Evolutionary conservation across 2,888 invertebrate genomes (phyloP).

Genomic region (Masnerella sp.): DNA sequence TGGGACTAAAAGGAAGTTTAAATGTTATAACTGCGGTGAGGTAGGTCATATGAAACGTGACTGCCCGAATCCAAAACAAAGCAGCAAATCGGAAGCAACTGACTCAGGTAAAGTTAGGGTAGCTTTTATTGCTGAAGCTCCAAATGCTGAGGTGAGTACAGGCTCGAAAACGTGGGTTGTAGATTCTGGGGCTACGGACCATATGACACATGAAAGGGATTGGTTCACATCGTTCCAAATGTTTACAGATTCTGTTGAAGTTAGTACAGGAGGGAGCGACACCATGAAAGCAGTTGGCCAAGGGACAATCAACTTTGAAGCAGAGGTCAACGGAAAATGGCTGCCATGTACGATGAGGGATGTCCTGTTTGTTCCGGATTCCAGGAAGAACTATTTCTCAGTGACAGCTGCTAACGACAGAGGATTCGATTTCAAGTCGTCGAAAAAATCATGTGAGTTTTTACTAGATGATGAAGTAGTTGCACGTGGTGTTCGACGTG

Average conservation of each 20-base stretch:
- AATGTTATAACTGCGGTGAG: constrained; percentile 1
- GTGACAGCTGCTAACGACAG: constrained; percentile 33
- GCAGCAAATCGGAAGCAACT: not conserved
- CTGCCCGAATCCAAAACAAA: constrained; percentile 2
- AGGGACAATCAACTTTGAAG: constrained; percentile 48
- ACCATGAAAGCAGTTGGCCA: constrained; percentile 42
- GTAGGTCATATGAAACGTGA: constrained; percentile 16
- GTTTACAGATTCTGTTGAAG: constrained; percentile 24
- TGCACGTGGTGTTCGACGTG: not conserved
- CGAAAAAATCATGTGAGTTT: constrained; percentile 26
- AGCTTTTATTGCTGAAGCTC: constrained; percentile 29
- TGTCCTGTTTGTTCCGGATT: constrained; percentile 27
- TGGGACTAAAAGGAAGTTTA: not conserved
- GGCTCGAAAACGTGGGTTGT: constrained; percentile 29
- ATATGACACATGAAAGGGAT: constrained; percentile 23
- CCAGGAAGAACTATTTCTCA: constrained; percentile 37
- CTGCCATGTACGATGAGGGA: constrained; percentile 30
- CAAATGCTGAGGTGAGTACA: not conserved
- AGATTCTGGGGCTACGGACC: constrained; percentile 43
- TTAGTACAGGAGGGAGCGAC: constrained; percentile 37
- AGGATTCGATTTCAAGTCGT: constrained; percentile 32
- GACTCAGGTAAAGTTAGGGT: not conserved
- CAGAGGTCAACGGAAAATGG: constrained; percentile 23
- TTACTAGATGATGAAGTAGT: not conserved
- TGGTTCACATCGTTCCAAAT: constrained; percentile 37